Conservation (phyloP, 2,113 vertebrate genomes). For the Xyliphius kryptos region DNA sequence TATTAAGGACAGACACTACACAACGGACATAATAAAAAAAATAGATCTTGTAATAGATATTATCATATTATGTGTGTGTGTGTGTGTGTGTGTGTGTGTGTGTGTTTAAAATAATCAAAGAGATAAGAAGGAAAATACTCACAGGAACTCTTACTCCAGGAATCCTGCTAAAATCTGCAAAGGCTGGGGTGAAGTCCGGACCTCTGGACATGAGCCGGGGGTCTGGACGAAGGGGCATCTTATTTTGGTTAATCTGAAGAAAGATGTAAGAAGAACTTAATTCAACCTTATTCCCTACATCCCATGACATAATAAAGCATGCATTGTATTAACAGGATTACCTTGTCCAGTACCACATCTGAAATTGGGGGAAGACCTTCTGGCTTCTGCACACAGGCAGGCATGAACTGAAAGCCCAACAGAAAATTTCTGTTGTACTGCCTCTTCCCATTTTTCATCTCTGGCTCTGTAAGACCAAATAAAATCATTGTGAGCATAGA, state of each 20-base stretch:
- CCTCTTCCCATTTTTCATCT: slow-evolving; percentile 77
- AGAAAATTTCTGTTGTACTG: slow-evolving; percentile 87
- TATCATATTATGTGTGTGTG: too few species aligned
- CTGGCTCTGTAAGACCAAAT: slow-evolving; percentile 48
- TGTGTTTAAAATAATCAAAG: too few species aligned
- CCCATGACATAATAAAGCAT: too few species aligned
- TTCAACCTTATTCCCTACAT: too few species aligned
- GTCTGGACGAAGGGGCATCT: slow-evolving; percentile 79
- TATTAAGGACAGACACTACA: too few species aligned
- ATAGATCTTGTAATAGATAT: too few species aligned
- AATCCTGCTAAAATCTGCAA: slow-evolving; percentile 89
- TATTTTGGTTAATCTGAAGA: slow-evolving; percentile 88
- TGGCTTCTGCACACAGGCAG: slow-evolving; percentile 86
- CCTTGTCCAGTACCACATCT: slow-evolving; percentile 98
- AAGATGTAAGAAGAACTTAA: too few species aligned
- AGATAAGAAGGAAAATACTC: slow-evolving; percentile 62
- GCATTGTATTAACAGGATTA: slow-evolving; percentile 49
- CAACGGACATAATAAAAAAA: too few species aligned
- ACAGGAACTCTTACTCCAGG: slow-evolving; percentile 79
- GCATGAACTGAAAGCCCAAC: slow-evolving; percentile 92
- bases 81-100: too few species aligned
- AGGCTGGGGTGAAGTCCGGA: slow-evolving; percentile 95
- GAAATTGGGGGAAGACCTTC: slow-evolving; percentile 93
- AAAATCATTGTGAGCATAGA: background rate
- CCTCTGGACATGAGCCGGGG: slow-evolving; percentile 85